A percentile compares a stretch with the other conserved stretches of the same genome.
phyloP scores from a whole-genome alignment of 2,113 vertebrate species.

The Hipposideros armiger region DNA sequence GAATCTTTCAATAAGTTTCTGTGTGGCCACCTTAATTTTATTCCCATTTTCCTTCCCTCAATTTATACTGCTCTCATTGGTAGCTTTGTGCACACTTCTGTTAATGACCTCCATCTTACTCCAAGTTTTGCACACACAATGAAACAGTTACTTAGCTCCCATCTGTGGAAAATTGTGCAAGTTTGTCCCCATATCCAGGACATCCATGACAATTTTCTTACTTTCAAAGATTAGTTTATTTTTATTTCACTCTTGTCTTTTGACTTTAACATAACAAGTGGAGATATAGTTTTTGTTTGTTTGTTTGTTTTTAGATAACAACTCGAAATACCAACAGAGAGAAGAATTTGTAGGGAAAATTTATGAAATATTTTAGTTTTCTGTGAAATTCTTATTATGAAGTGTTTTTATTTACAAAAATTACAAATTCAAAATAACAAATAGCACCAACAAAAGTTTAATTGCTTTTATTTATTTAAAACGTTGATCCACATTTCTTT shows the following conservation, averaged over 20 bases:
- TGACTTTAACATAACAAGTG: neutral
- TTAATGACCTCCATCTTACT: neutral
- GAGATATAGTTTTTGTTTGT: neutral
- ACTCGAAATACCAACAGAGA: neutral
- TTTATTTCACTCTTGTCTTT: slow-evolving; percentile 29
- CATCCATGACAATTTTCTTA: neutral
- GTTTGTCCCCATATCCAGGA: neutral
- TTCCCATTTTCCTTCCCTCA: neutral
- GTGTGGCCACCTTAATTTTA: neutral
- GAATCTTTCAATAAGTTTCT: neutral
- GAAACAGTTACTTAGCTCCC: neutral
- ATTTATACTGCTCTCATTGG: neutral
- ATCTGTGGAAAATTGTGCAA: neutral
- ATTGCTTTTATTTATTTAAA: slow-evolving; percentile 39
- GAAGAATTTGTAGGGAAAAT: neutral
- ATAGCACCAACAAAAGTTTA: neutral
- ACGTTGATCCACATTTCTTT: neutral
- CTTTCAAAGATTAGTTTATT: neutral
- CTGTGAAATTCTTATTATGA: neutral
- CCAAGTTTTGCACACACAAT: neutral
- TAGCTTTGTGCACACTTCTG: neutral
- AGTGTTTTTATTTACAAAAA: slow-evolving; percentile 51
- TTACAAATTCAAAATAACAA: slow-evolving; percentile 53
- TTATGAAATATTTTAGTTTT: slow-evolving; percentile 5
- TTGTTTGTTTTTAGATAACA: neutral